These are phyloP conservation scores for Apis florea DNA, from an alignment of 1,140 invertebrate genomes.

Conservation along the genomic window DNA sequence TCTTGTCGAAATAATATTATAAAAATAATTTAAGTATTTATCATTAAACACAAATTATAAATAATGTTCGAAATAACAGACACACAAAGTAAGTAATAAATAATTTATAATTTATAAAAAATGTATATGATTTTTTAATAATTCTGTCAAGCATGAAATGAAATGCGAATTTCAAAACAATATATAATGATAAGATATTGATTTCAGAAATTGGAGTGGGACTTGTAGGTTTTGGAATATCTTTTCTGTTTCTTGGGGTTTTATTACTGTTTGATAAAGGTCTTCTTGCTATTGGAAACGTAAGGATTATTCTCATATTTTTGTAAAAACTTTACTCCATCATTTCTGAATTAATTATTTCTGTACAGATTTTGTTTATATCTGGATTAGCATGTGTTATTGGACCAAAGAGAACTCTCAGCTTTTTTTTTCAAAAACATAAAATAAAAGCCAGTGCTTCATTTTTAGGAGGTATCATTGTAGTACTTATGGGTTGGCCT, in stretches of 20 bases:
- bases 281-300: conserved; percentile 98
- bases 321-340: not conserved
- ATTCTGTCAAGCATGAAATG: not conserved
- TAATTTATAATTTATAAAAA: not conserved
- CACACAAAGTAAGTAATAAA: conserved; percentile 84
- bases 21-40: conserved; percentile 2
- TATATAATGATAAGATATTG: conserved; percentile 29
- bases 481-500: conserved; percentile 98
- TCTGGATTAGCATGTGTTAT: conserved; percentile 97
- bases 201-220: conserved; percentile 97
- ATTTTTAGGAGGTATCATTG: conserved; percentile 96
- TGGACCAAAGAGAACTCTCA: conserved; percentile 95
- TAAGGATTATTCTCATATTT: conserved; percentile 80
- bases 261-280: conserved; percentile 98
- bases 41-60: conserved; percentile 33
- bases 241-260: conserved; percentile 97
- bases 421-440: conserved; percentile 99
- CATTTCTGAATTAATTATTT: not conserved
- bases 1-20: conserved; percentile 5
- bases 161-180: conserved; percentile 12
- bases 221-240: conserved; percentile 96
- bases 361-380: conserved; percentile 93
- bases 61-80: conserved; percentile 87
- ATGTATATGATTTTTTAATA: conserved; percentile 4
- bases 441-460: conserved; percentile 95